Evolutionary conservation across 2,888 invertebrate species (phyloP), one percentile per base, ranked within the genome.

Genomic region (Brachynemurus nebulosus): DNA sequence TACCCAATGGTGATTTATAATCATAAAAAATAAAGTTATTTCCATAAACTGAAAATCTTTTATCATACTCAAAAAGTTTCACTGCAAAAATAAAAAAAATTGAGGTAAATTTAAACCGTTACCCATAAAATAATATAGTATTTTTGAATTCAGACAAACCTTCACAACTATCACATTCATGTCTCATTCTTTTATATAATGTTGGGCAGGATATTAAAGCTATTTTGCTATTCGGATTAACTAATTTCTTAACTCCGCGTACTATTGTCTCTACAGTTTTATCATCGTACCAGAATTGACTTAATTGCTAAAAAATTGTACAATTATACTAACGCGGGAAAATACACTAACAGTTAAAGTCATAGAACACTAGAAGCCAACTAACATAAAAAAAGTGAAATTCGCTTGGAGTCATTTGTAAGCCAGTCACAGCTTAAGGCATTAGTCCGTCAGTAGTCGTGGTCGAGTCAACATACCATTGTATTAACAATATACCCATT

Each of bases 241-340:
- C 65, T 4, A 67, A 60, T 48, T 68, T 64, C 37, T 79, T 58
- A 6, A 79, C 77, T 46, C 84, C 80, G 53, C 72, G 69, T 1
- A 81, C 79, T n/a, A 96, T 63, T 1, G 62, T 62, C 20, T 73
- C 67, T 34, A 86, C 80, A 0, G 96, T 96, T 3, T 69, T 62
- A 33, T 86, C 80, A 56, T 85, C 80, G 58, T 97, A 97, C 96
- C 96, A 97, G 68, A 97, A 96, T 65, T 96, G 96, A 59, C 93
- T 93, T 33, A 96, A 67, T 88, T 96, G 91, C 93, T 91, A 63
- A 7, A 70, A 68, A 49, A 44, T 55, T n/a, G n/a, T n/a, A n/a
- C n/a, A 51, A 47, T 40, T 16, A 40, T 12, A 25, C 3, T 8
- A 36, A 20, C 25, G 4, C 8, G n/a, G 21, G 2, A n/a, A 3